Percentiles rank a stretch among this genome's conserved stretches.
Evolutionary conservation across 2,797 vertebrate species (phyloP).

Genomic region (Anabas testudineus): DNA sequence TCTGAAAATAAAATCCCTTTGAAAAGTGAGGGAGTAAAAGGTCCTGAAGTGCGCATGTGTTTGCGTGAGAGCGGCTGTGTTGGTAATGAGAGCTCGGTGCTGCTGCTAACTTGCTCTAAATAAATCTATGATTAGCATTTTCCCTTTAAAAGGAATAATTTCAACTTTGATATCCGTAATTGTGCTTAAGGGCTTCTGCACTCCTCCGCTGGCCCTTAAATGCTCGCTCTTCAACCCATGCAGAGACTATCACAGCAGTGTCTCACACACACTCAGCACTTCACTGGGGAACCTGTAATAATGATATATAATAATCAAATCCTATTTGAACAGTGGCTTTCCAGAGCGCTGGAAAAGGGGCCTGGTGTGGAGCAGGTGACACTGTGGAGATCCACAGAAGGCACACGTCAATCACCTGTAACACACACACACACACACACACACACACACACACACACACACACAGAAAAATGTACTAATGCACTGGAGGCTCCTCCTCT

Average conservation of each 20-base stretch:
- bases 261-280: slow-evolving; percentile 61
- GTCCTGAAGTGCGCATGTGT: slow-evolving; percentile 50
- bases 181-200: slow-evolving; percentile 73
- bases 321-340: slow-evolving; percentile 35
- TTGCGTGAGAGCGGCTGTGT: slow-evolving; percentile 31
- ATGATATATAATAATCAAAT: too few species aligned
- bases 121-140: slow-evolving; percentile 79
- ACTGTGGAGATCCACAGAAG: slow-evolving; percentile 11
- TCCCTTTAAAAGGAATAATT: slow-evolving; percentile 78
- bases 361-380: slow-evolving; percentile 1
- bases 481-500: background rate
- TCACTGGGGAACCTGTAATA: slow-evolving; percentile 46
- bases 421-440: slow-evolving; percentile 17
- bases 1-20: slow-evolving; percentile 67
- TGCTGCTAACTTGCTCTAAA: slow-evolving; percentile 68
- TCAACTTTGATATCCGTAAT: slow-evolving; percentile 80
- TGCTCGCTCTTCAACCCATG: slow-evolving; percentile 53
- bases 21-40: slow-evolving; percentile 50
- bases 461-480: slow-evolving; percentile 18
- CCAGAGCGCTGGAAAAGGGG: slow-evolving; percentile 18
- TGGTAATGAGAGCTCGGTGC: slow-evolving; percentile 63
- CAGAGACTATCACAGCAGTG: slow-evolving; percentile 53
- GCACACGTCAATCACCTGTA: too few species aligned
- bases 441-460: slow-evolving; percentile 4
- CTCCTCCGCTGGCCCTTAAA: slow-evolving; percentile 53